phyloP scores from a whole-genome alignment of 2,888 invertebrate species.

The Nomada fabriciana region DNA sequence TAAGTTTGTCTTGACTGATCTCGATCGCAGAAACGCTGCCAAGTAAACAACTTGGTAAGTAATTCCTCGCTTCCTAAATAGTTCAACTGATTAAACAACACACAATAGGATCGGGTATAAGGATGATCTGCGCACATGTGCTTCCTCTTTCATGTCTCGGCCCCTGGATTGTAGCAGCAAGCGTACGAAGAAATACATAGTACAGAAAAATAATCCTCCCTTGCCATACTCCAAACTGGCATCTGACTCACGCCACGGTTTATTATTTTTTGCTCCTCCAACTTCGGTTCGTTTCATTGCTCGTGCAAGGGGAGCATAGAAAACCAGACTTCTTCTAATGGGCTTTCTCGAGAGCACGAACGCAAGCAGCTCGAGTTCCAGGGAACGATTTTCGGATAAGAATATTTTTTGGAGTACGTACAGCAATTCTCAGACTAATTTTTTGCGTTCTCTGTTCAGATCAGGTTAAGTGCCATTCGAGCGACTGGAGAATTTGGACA shows the following conservation, averaged over 20 bases:
- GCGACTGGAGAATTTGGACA: background rate
- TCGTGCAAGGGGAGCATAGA: background rate
- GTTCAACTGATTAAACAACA: background rate
- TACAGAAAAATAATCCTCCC: slow-evolving; percentile 44
- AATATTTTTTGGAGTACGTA: background rate
- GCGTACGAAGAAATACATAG: slow-evolving; percentile 40
- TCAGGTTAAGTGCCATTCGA: background rate
- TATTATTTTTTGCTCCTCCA: slow-evolving; percentile 9
- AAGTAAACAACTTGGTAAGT: background rate
- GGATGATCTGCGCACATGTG: slow-evolving; percentile 23
- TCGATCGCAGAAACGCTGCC: background rate
- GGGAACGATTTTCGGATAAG: background rate
- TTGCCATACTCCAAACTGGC: background rate
- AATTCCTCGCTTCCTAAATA: background rate
- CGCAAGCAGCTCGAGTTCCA: background rate
- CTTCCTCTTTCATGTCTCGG: slow-evolving; percentile 16
- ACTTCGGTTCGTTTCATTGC: background rate
- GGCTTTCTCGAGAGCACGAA: background rate
- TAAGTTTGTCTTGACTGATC: background rate
- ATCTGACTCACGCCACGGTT: slow-evolving; percentile 51
- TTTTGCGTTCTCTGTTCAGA: background rate
- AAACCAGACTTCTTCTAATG: slow-evolving; percentile 13
- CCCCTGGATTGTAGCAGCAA: slow-evolving; percentile 30
- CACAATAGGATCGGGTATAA: background rate
- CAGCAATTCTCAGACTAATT: background rate